phyloP scores from a whole-genome alignment of 2,888 invertebrate genomes.

The Cantharis rustica region DNA sequence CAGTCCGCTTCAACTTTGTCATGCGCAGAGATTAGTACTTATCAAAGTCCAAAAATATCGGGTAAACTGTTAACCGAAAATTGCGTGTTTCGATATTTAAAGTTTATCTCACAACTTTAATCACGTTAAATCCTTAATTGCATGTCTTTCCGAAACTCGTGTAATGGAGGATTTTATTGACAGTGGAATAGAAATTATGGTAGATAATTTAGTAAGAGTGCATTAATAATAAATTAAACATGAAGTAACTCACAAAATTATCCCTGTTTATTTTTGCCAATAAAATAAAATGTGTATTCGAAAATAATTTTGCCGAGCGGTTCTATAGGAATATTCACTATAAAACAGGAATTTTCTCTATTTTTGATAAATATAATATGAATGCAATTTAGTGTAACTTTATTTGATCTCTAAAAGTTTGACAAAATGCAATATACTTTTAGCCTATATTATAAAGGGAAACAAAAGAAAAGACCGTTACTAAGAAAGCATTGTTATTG shows the following conservation, averaged over 20 bases:
- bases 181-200: neutral
- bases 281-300: neutral
- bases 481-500: slow-evolving; percentile 46
- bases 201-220: neutral
- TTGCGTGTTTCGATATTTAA: neutral
- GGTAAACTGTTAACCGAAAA: neutral
- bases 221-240: neutral
- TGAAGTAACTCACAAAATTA: neutral
- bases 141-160: neutral
- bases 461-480: slow-evolving; percentile 43
- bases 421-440: slow-evolving; percentile 46
- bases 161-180: neutral
- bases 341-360: neutral
- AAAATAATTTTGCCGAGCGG: neutral
- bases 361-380: neutral
- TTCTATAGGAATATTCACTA: neutral
- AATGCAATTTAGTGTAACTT: slow-evolving; percentile 21
- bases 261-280: neutral
- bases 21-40: neutral
- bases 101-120: neutral
- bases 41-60: neutral
- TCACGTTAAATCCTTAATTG: neutral
- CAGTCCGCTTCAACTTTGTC: neutral
- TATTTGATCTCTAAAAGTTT: slow-evolving; percentile 43
- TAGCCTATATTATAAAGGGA: slow-evolving; percentile 35